Evolutionary conservation across 2,113 vertebrate species (phyloP), one percentile per base, ranked within the genome.

Genomic region (Heterotis niloticus): DNA sequence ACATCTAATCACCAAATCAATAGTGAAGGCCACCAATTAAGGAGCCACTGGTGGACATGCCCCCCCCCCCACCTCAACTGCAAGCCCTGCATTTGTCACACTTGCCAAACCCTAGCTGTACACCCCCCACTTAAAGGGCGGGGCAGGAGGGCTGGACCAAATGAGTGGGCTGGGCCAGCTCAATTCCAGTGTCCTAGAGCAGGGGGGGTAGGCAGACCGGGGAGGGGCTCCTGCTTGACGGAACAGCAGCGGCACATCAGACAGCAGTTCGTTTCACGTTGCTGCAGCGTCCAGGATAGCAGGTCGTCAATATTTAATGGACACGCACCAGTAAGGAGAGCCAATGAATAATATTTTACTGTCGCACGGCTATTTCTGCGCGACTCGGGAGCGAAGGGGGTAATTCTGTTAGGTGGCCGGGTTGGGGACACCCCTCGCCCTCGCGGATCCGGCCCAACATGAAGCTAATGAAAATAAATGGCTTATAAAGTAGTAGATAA

Each of bases 381-480:
- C 59, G 34, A 23, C 54, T 34, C 64, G 60, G 59, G 66, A 57
- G 77, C 59, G 66, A 73, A 79, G 75, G 64, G 74, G 73, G 82
- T 89, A 87, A 90, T 88, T 86, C 84, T 86, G 89, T 91, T 89
- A 90, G 87, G 0, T 66, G 76, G 76, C 78, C 81, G 69, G 73
- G 69, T 64, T 59, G 73, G 72, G 79, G 73, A 76, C 34, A 20
- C 73, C 78, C 20, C 4, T 52, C 76, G 16, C 72, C 82, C 76
- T 78, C 59, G 67, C 79, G 67, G 86, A 87, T 86, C 82, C 85
- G 90, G 86, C 80, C 88, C 77, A 90, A 84, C 84, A 83, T 80
- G 82, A 85, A 73, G 68, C 85, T 91, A 92, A 92, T 92, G 91
- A 93, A 92, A 92, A 93, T 89, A 93, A 92, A 93, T 91, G 91